Evolutionary conservation across 2,888 invertebrate genomes (phyloP).

Genomic region (Eurois occulta): DNA sequence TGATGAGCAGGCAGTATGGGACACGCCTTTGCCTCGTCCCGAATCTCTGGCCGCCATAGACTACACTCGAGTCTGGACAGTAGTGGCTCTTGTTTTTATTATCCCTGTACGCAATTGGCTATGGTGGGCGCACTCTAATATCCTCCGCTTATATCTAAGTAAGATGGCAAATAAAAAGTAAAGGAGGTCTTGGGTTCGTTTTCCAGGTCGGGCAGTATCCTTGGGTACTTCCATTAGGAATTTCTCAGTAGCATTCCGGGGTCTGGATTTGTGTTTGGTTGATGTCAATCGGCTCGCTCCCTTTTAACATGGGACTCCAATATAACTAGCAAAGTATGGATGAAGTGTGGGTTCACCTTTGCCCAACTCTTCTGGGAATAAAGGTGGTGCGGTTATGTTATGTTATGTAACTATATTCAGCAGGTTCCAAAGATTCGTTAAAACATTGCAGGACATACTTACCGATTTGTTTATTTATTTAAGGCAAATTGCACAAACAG

Average conservation of each 20-base stretch:
- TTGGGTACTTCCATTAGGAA: neutral
- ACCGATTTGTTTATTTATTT: no score
- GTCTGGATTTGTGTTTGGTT: neutral
- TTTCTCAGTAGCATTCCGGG: neutral
- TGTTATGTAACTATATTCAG: neutral
- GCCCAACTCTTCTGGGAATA: no score
- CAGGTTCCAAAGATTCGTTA: neutral
- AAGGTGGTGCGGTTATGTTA: no score
- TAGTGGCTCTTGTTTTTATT: constrained; percentile 42
- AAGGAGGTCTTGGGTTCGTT: no score
- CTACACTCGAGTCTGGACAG: constrained; percentile 28
- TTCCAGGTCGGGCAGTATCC: neutral
- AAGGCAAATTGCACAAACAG: neutral
- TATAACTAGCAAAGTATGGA: neutral
- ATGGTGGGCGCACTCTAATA: neutral
- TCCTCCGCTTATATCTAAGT: neutral
- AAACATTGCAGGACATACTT: no score
- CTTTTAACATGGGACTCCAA: neutral
- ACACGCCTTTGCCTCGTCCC: constrained; percentile 61
- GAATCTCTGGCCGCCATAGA: constrained; percentile 36
- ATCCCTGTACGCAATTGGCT: constrained; percentile 46
- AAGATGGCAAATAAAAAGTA: neutral
- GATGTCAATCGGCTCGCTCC: neutral
- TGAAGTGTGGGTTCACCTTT: no score
- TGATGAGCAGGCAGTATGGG: constrained; percentile 35